Base-by-base conservation (phyloP, 2,888 invertebrate genomes). In the Lysandra coridon region DNA sequence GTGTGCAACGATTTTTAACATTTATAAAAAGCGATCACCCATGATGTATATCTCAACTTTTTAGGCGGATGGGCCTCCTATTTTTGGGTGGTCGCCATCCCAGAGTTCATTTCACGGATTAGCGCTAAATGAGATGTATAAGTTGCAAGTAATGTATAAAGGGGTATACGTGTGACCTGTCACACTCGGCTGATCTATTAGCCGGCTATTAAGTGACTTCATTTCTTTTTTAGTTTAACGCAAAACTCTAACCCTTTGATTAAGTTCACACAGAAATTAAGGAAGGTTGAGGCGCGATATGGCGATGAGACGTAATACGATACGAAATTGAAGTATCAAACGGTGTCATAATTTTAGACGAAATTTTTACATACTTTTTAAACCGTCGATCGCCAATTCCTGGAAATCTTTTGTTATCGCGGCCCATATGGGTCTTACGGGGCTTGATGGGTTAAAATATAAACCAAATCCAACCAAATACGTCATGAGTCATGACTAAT, bases 51-150 rank as follows among this genome's bases (percentile, higher is more conserved):
- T 0, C 23, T 37, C 80, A 62, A 76, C 77, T 78, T 81, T 82
- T 82, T 80, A 81, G 82, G 80, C 83, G 83, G 83, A 85, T 84
- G 83, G 79, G 74, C 84, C 33, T 62, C 84, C 86, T 88, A 88
- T 84, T 86, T 86, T 89, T 90, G 92, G 92, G 93, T 92, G 93
- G 93, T 93, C 92, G 89, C 83, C 78, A 81, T 82, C 84, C 84
- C 84, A 82, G 84, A 83, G 85, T 87, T 93, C 87, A 93, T 93
- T 93, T 93, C 93, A 93, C 90, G 93, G 87, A 78, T 88, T 86
- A 91, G 91, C 91, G 79, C 83, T 6, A 69, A 69, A 69, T 69
- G 33, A 69, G 69, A 69, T 30, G 30, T 64, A 64, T 69, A 69
- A 69, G 30, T 64, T 30, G 69, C 69, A 69, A 69, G 69, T 69